These are phyloP conservation scores for Ptychodera flava DNA, from an alignment of 35 echinoderm and acorn worm species.

Conservation along the genomic window DNA sequence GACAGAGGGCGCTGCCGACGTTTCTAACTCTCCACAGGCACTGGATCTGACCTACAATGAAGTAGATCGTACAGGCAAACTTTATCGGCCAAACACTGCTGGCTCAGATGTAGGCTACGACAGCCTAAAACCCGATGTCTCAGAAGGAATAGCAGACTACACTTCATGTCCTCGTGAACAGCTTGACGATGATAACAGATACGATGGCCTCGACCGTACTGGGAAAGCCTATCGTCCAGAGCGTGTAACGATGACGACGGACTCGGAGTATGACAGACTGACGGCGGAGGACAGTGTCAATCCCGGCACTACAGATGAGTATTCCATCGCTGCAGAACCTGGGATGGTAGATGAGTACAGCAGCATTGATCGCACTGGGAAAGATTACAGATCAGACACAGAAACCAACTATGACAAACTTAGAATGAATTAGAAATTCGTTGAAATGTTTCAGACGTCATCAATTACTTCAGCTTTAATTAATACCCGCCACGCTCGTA, in stretches of 20 bases:
- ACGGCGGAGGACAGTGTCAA: too few species aligned
- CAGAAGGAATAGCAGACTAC: too few species aligned
- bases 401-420: not conserved
- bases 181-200: not conserved
- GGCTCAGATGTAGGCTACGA: not conserved
- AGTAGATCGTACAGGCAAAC: not conserved
- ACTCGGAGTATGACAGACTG: too few species aligned
- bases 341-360: not conserved
- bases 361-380: not conserved
- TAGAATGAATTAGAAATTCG: too few species aligned
- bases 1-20: too few species aligned
- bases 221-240: not conserved
- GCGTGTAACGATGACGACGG: too few species aligned
- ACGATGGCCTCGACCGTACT: not conserved
- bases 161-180: not conserved
- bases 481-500: too few species aligned
- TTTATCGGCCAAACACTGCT: not conserved
- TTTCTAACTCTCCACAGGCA: too few species aligned
- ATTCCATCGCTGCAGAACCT: not conserved
- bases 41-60: not conserved
- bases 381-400: not conserved
- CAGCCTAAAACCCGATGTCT: not conserved
- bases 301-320: not conserved
- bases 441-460: too few species aligned
- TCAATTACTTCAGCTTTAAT: too few species aligned